phyloP scores from a whole-genome alignment of 1,140 invertebrate species.

The Aphidius ervi region DNA sequence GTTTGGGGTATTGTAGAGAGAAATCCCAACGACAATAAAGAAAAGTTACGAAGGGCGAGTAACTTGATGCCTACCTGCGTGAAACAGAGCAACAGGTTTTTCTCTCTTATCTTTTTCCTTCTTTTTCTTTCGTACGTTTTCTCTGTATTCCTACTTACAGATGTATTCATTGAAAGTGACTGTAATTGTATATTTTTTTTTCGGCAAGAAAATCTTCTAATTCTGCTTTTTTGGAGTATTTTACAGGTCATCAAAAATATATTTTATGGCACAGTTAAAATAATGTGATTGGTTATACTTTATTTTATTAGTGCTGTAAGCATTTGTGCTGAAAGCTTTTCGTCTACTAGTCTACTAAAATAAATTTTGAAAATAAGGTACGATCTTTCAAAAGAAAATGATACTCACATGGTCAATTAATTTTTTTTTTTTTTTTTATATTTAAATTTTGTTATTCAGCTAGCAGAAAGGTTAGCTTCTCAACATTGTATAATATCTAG shows the following conservation, averaged over 20 bases:
- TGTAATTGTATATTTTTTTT: not conserved
- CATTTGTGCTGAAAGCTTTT: too few relatives aligned
- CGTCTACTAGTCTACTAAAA: too few relatives aligned
- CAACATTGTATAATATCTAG: too few relatives aligned
- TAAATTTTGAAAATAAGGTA: too few relatives aligned
- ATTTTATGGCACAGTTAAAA: not conserved
- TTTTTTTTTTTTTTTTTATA: too few relatives aligned
- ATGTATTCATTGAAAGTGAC: conserved; percentile 7
- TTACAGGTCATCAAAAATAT: too few relatives aligned
- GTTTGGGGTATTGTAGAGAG: not conserved
- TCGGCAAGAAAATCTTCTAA: not conserved
- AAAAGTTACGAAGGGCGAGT: conserved; percentile 14
- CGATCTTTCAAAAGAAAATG: too few relatives aligned
- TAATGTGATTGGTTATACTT: not conserved
- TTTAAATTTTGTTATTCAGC: too few relatives aligned
- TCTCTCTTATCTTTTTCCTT: conserved; percentile 17
- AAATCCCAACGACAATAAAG: conserved; percentile 7
- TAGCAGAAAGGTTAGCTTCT: too few relatives aligned
- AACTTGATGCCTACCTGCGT: conserved; percentile 17
- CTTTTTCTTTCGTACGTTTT: not conserved
- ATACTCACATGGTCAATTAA: too few relatives aligned
- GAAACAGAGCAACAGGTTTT: conserved; percentile 38
- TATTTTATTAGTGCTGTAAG: not conserved
- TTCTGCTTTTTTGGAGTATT: conserved; percentile 1
- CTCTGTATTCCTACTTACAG: not conserved